These are phyloP conservation scores for Hermaeophaga mercurialis DNA, from an alignment of 2,888 invertebrate genomes.

Conservation along the genomic window DNA sequence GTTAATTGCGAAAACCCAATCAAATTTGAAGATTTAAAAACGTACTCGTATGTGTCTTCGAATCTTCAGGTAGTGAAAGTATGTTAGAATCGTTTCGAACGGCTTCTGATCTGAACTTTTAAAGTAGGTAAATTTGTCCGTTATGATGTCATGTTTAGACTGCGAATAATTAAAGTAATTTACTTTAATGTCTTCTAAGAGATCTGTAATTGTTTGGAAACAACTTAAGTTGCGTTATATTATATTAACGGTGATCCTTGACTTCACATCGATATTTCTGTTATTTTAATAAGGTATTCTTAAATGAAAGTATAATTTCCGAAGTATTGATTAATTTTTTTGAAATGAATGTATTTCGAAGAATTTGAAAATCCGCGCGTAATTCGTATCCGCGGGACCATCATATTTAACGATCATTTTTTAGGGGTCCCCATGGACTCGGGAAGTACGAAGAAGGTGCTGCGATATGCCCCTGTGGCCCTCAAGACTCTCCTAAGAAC, in stretches of 20 bases:
- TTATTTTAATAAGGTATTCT: too few relatives aligned
- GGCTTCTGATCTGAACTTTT: slow-evolving; percentile 43
- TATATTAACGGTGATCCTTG: too few relatives aligned
- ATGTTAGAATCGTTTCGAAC: not conserved
- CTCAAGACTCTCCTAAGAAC: not conserved
- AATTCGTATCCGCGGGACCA: not conserved
- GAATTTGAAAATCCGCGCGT: not conserved
- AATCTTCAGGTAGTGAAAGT: slow-evolving; percentile 6
- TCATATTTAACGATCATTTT: slow-evolving; percentile 3
- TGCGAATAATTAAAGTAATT: slow-evolving; percentile 34
- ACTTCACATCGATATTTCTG: too few relatives aligned
- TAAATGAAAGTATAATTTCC: too few relatives aligned
- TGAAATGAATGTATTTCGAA: too few relatives aligned
- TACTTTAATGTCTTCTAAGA: slow-evolving; percentile 17
- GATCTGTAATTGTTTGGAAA: slow-evolving; percentile 12
- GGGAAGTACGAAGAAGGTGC: not conserved
- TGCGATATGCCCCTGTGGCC: not conserved
- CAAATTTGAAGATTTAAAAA: too few relatives aligned
- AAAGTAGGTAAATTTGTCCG: slow-evolving; percentile 47
- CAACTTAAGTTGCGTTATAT: slow-evolving; percentile 3
- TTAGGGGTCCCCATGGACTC: not conserved
- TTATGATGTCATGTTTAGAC: slow-evolving; percentile 29
- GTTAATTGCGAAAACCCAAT: too few relatives aligned
- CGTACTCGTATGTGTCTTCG: too few relatives aligned
- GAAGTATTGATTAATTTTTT: too few relatives aligned